Evolutionary conservation across 1,140 invertebrate genomes (phyloP).

Genomic region (Drosophila quadrilineata): DNA sequence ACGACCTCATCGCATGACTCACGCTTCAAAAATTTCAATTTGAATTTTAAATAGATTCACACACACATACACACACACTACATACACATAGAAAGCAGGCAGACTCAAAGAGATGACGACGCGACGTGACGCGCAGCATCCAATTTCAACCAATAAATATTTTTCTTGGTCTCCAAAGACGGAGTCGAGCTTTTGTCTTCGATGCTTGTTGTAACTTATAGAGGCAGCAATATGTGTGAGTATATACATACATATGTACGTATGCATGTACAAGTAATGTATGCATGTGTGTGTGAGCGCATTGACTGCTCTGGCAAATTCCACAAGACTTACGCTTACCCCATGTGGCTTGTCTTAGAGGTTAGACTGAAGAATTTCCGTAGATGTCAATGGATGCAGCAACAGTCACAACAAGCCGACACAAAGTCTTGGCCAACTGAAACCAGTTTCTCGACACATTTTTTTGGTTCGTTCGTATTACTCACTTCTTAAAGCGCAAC

Average conservation of each 20-base stretch:
- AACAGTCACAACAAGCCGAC: conserved; percentile 43
- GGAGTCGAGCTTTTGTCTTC: conserved; percentile 52
- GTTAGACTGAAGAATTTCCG: conserved; percentile 47
- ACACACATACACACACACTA: conserved; percentile 14
- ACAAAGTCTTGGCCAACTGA: conserved; percentile 59
- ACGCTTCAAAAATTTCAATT: conserved; percentile 69
- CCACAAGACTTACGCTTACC: conserved; percentile 60
- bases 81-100: too few relatives aligned
- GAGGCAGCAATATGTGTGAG: background rate
- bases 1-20: conserved; percentile 64
- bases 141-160: conserved; percentile 77
- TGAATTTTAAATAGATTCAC: conserved; percentile 72
- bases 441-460: conserved; percentile 61
- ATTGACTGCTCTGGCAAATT: conserved; percentile 54
- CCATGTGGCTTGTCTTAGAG: conserved; percentile 53
- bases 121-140: conserved; percentile 62
- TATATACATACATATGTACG: background rate
- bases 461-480: conserved; percentile 34
- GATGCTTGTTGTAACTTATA: conserved; percentile 35
- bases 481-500: conserved; percentile 43
- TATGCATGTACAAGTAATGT: conserved; percentile 18
- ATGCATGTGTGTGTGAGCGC: conserved; percentile 24
- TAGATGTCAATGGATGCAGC: conserved; percentile 61
- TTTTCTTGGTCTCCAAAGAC: conserved; percentile 50
- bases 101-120: conserved; percentile 10